Evolutionary conservation across 1,140 invertebrate species (phyloP).

Genomic region (Procambarus clarkii): DNA sequence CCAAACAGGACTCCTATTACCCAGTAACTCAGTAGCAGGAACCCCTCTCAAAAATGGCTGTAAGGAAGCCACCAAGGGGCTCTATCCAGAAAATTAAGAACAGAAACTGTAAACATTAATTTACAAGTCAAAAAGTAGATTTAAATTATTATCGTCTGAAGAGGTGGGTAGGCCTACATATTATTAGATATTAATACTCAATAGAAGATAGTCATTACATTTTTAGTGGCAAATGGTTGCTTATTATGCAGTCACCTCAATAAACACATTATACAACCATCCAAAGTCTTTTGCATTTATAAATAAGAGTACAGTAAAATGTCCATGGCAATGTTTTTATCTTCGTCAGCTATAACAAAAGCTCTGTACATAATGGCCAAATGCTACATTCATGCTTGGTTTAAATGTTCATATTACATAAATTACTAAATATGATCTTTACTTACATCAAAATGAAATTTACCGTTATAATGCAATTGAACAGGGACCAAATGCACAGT

Average conservation of each 20-base stretch:
- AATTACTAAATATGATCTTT: background rate
- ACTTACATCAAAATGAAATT: background rate
- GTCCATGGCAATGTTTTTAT: conserved; percentile 4
- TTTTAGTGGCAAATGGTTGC: background rate
- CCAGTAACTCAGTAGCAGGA: no score
- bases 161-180: no score
- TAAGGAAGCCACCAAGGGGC: no score
- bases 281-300: background rate
- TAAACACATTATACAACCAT: background rate
- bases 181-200: background rate
- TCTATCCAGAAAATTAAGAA: no score
- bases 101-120: no score
- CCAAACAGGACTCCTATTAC: no score
- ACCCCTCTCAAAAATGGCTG: no score
- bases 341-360: conserved; percentile 10
- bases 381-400: conserved; percentile 26
- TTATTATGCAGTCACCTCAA: background rate
- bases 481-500: background rate
- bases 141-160: no score
- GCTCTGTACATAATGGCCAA: conserved; percentile 37
- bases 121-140: no score
- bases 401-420: background rate
- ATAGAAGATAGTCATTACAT: background rate
- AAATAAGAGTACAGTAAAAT: conserved; percentile 12
- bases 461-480: background rate